A percentile compares a stretch with the other conserved stretches of the same genome.
These are phyloP conservation scores for Mus musculus DNA, from an alignment of 2,113 vertebrate species.

Conservation along the genomic window GRCm39 chrX:132450501-132451000, in stretches of 20 bases:
- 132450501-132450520: not conserved
- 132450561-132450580: slow-evolving; percentile 31
- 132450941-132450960: slow-evolving; percentile 19
- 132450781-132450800: slow-evolving; percentile 58
- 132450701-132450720: not conserved
- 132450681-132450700: slow-evolving; percentile 34
- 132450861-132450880: not conserved
- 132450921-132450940: slow-evolving; percentile 56
- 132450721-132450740: slow-evolving; percentile 25
- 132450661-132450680: slow-evolving; percentile 47
- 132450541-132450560: slow-evolving; percentile 2
- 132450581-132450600: not conserved
- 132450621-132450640: slow-evolving; percentile 6
- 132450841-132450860: not conserved
- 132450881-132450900: not conserved
- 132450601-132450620: not conserved
- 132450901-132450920: slow-evolving; percentile 29
- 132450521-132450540: not conserved
- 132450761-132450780: slow-evolving; percentile 25
- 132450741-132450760: slow-evolving; percentile 65
- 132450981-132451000: not conserved
- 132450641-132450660: not conserved
- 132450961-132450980: not conserved
- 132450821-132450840: not conserved
- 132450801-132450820: slow-evolving; percentile 19